These are phyloP conservation scores for Pachydiplax longipennis DNA, from an alignment of 2,888 invertebrate genomes.

Conservation along the genomic window DNA sequence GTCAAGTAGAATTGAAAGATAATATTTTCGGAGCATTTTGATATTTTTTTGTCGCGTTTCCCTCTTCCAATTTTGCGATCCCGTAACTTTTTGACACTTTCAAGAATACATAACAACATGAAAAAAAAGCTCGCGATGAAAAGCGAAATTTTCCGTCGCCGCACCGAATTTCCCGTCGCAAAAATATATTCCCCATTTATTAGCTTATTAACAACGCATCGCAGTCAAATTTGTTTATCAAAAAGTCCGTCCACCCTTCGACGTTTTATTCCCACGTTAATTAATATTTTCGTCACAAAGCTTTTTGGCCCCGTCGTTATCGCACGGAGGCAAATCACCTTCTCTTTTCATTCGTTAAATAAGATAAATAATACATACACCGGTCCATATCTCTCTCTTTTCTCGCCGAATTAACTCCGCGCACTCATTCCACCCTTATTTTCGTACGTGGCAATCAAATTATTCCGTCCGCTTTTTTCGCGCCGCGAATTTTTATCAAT, in stretches of 20 bases:
- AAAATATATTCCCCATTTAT: background rate
- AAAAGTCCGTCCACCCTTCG: too few relatives aligned
- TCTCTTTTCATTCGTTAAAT: background rate
- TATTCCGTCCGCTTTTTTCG: background rate
- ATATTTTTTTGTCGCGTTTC: background rate
- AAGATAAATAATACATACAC: background rate
- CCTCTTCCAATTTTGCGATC: background rate
- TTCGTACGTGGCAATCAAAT: background rate
- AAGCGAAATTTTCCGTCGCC: background rate
- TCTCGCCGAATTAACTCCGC: background rate
- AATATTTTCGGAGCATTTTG: background rate
- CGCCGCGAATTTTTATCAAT: background rate
- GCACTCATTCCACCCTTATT: background rate
- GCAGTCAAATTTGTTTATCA: background rate
- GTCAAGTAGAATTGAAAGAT: background rate
- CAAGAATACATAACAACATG: too few relatives aligned
- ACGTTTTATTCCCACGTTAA: background rate
- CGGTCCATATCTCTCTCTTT: background rate
- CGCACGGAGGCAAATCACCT: background rate
- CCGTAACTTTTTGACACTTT: background rate
- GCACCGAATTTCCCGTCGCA: background rate
- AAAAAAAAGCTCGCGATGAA: too few relatives aligned
- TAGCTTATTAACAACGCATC: background rate
- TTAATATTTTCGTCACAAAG: background rate
- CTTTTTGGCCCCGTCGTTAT: background rate